phyloP scores from a whole-genome alignment of 2,113 vertebrate species.

The Sapajus apella region DNA sequence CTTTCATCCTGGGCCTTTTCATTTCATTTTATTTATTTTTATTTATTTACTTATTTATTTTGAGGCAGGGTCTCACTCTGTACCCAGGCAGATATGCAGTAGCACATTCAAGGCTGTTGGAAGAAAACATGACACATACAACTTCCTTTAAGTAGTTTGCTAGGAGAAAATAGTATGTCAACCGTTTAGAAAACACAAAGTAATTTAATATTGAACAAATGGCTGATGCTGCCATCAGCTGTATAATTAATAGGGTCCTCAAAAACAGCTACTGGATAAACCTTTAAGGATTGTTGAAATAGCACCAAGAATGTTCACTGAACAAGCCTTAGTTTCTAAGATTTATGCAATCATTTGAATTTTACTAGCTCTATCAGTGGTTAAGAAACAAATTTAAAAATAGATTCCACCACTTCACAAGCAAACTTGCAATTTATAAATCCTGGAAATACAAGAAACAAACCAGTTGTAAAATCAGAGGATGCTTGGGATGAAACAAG shows the following conservation, averaged over 20 bases:
- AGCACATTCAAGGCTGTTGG: not conserved
- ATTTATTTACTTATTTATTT: too few relatives aligned
- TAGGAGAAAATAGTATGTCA: not conserved
- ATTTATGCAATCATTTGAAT: not conserved
- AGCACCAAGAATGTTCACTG: fast-evolving
- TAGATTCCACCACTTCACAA: not conserved
- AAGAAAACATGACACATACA: not conserved
- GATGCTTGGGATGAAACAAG: not conserved
- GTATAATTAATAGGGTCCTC: not conserved
- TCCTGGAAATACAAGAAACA: not conserved
- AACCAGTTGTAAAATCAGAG: not conserved
- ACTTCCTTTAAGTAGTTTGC: not conserved
- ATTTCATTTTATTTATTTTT: not conserved
- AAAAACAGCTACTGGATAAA: too few relatives aligned
- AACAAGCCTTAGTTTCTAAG: not conserved
- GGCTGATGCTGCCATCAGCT: not conserved
- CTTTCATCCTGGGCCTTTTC: too few relatives aligned
- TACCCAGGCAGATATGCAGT: not conserved
- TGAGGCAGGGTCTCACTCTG: too few relatives aligned
- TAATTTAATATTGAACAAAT: not conserved
- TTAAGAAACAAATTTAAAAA: not conserved
- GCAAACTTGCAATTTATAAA: not conserved
- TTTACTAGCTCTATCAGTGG: not conserved
- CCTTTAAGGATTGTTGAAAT: too few relatives aligned
- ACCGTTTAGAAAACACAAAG: not conserved